These are phyloP conservation scores for Aurelia aurita complex sp. Pacific DNA, from an alignment of 30 jellyfish, hydroid and myxozoan species.

Conservation along the genomic window DNA sequence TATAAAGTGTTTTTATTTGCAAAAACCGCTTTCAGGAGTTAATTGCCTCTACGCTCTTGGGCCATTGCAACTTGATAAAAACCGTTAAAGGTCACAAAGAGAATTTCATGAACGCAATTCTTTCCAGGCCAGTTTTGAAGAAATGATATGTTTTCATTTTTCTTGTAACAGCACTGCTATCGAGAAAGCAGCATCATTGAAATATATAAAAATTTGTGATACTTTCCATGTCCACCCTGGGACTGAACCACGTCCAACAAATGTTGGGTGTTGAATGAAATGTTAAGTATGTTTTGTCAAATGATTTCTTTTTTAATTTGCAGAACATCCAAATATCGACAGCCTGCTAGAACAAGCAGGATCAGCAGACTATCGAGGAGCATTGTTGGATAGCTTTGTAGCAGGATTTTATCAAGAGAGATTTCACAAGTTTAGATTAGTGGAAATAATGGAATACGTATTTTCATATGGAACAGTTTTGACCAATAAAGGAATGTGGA, in stretches of 20 bases:
- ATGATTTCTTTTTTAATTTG: too few species aligned
- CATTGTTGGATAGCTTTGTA: conserved; percentile 60
- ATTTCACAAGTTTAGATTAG: conserved; percentile 27
- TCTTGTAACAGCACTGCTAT: too few species aligned
- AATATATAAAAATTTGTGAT: too few species aligned
- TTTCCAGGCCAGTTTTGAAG: too few species aligned
- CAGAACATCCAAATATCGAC: conserved; percentile 1
- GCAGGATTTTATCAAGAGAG: conserved; percentile 73
- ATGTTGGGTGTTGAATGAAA: too few species aligned
- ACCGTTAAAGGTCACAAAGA: too few species aligned
- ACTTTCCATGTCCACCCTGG: too few species aligned
- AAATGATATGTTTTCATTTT: too few species aligned
- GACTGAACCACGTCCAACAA: too few species aligned
- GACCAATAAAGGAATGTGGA: conserved; percentile 56
- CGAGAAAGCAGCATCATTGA: too few species aligned
- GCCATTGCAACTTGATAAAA: not conserved
- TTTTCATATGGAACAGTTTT: conserved; percentile 69
- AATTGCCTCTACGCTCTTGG: not conserved
- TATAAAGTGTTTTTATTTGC: not conserved
- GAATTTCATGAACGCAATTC: too few species aligned
- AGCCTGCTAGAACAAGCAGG: conserved; percentile 21
- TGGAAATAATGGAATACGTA: conserved; percentile 62
- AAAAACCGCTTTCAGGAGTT: not conserved
- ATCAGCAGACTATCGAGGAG: conserved; percentile 24
- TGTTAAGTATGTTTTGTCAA: too few species aligned